Conservation (phyloP, 30 jellyfish, hydroid and myxozoan species). For the Chironex yamaguchii region DNA sequence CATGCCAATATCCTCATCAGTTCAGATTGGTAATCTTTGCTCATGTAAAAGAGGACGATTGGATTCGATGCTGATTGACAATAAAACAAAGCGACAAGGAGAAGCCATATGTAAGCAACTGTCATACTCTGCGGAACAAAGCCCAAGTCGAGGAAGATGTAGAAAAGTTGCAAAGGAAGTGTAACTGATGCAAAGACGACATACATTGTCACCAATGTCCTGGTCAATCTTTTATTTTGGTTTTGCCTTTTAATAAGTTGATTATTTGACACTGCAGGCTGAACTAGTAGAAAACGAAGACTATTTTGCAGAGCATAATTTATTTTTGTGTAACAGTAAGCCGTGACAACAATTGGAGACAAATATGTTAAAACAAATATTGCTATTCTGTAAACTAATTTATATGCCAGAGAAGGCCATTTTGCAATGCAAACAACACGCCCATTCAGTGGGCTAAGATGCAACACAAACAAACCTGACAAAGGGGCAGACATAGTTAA, state of each 20-base stretch:
- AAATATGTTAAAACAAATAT: constrained; percentile 65
- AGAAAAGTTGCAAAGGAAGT: constrained; percentile 77
- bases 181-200: constrained; percentile 68
- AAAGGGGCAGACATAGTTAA: constrained; percentile 69
- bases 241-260: constrained; percentile 62
- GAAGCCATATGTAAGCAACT: constrained; percentile 53
- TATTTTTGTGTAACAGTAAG: constrained; percentile 71
- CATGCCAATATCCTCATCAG: no score
- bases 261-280: constrained; percentile 38
- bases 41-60: constrained; percentile 82
- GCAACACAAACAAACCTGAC: constrained; percentile 61
- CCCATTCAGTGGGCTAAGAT: constrained; percentile 18
- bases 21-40: constrained; percentile 79
- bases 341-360: constrained; percentile 73
- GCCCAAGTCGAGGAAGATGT: constrained; percentile 44
- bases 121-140: constrained; percentile 38
- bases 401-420: constrained; percentile 68
- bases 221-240: constrained; percentile 72
- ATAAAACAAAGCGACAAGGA: constrained; percentile 82
- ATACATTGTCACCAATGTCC: constrained; percentile 73
- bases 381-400: constrained; percentile 56
- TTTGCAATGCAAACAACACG: constrained; percentile 60
- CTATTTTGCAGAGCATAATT: constrained; percentile 44
- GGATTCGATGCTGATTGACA: constrained; percentile 81
- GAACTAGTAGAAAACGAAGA: constrained; percentile 21